Evolutionary conservation across 1,140 invertebrate genomes (phyloP).

Genomic region (Papilio machaon): DNA sequence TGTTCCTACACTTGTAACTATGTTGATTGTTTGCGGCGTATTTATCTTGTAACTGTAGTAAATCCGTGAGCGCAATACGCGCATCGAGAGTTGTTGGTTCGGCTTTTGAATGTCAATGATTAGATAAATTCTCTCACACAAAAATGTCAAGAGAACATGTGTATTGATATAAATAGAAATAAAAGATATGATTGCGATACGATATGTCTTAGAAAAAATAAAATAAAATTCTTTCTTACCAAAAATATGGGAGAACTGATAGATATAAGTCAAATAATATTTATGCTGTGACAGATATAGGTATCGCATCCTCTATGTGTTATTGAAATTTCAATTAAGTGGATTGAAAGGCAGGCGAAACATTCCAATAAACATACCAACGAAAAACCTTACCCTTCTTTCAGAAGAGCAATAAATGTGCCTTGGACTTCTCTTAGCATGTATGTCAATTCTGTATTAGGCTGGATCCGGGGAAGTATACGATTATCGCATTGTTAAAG

Average conservation of each 20-base stretch:
- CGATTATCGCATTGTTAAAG: constrained; percentile 34
- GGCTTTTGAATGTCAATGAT: constrained; percentile 29
- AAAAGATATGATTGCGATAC: neutral
- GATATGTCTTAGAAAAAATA: neutral
- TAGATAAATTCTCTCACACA: constrained; percentile 21
- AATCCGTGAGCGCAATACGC: neutral
- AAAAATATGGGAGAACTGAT: neutral
- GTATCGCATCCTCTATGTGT: too few relatives aligned
- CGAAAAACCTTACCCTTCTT: too few relatives aligned
- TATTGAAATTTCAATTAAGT: too few relatives aligned
- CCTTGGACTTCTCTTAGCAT: neutral
- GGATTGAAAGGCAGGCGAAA: too few relatives aligned
- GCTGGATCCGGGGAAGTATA: constrained; percentile 15
- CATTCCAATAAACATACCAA: too few relatives aligned
- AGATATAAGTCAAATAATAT: too few relatives aligned
- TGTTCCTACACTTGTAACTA: too few relatives aligned
- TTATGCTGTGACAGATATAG: too few relatives aligned
- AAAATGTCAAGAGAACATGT: constrained; percentile 3
- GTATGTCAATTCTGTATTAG: constrained; percentile 6
- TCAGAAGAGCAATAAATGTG: neutral
- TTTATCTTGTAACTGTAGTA: neutral
- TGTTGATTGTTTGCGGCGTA: neutral
- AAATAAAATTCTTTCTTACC: neutral
- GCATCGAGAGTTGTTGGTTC: neutral
- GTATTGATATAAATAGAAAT: constrained; percentile 1